phyloP scores from a whole-genome alignment of 1,140 invertebrate genomes.

The Drosophila subobscura region DNA sequence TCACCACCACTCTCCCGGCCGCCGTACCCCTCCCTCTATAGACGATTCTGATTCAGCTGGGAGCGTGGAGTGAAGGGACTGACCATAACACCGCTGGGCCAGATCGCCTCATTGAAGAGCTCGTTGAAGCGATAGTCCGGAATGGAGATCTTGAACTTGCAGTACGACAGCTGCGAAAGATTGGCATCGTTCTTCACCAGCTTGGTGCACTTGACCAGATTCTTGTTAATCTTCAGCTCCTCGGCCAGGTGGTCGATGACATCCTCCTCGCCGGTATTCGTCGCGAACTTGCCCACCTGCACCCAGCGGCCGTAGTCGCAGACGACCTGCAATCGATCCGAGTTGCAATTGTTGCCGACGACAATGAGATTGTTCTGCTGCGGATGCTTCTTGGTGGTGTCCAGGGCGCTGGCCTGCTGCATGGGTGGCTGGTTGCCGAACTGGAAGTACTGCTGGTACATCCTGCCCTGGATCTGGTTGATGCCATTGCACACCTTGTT shows the following conservation, averaged over 20 bases:
- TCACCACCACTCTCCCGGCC: slow-evolving; percentile 40
- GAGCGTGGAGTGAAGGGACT: slow-evolving; percentile 80
- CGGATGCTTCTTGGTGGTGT: slow-evolving; percentile 67
- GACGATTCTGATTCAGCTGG: slow-evolving; percentile 81
- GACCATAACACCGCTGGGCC: slow-evolving; percentile 83
- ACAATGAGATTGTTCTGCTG: slow-evolving; percentile 80
- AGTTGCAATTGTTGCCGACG: slow-evolving; percentile 81
- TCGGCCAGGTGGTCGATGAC: slow-evolving; percentile 79
- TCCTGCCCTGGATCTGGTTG: slow-evolving; percentile 81
- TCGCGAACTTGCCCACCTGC: slow-evolving; percentile 81
- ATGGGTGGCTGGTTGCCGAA: slow-evolving; percentile 70
- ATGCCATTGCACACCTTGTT: slow-evolving; percentile 80
- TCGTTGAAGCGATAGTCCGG: slow-evolving; percentile 83
- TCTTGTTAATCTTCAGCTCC: slow-evolving; percentile 81
- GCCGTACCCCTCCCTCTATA: slow-evolving; percentile 59
- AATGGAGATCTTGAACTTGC: slow-evolving; percentile 82
- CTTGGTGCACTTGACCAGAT: slow-evolving; percentile 80
- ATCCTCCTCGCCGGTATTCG: slow-evolving; percentile 80
- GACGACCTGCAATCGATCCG: slow-evolving; percentile 81
- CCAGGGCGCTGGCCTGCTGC: slow-evolving; percentile 47
- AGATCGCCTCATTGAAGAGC: slow-evolving; percentile 83
- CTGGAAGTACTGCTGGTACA: slow-evolving; percentile 83
- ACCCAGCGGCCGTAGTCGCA: slow-evolving; percentile 81
- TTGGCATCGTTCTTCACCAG: slow-evolving; percentile 82
- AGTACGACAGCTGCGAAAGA: slow-evolving; percentile 78